Evolutionary conservation across 2,113 vertebrate genomes (phyloP).

Genomic region (Callipepla californica): DNA sequence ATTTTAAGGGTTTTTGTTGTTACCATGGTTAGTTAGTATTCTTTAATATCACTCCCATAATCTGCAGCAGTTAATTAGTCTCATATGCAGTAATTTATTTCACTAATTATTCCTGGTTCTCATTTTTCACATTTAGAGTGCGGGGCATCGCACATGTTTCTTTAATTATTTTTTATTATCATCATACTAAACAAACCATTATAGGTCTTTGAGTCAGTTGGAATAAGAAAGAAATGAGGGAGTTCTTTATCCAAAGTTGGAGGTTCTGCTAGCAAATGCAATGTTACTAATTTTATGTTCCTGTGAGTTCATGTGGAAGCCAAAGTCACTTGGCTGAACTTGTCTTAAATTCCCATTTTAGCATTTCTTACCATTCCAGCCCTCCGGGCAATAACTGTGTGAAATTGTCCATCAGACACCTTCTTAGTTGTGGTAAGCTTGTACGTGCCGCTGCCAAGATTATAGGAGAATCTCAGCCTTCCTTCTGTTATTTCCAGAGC

Average conservation of each 20-base stretch:
- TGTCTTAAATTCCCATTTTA: neutral
- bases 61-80: constrained; percentile 39
- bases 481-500: constrained; percentile 91
- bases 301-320: neutral
- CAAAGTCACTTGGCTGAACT: neutral
- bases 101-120: constrained; percentile 42
- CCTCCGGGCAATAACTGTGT: constrained; percentile 94
- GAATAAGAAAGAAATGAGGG: neutral
- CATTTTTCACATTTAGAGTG: constrained; percentile 17
- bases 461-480: constrained; percentile 92
- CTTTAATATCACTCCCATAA: constrained; percentile 13
- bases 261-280: neutral
- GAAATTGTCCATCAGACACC: constrained; percentile 95
- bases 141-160: neutral
- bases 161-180: constrained; percentile 42
- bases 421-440: constrained; percentile 91
- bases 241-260: neutral
- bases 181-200: neutral
- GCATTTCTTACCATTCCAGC: constrained; percentile 91
- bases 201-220: neutral
- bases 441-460: constrained; percentile 91
- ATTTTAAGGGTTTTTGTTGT: neutral
- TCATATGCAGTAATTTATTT: neutral
- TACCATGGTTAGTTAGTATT: constrained; percentile 28
- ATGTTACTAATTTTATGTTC: neutral